These are phyloP conservation scores for Tetanocera ferruginea DNA, from an alignment of 2,888 invertebrate genomes.

Conservation along the genomic window DNA sequence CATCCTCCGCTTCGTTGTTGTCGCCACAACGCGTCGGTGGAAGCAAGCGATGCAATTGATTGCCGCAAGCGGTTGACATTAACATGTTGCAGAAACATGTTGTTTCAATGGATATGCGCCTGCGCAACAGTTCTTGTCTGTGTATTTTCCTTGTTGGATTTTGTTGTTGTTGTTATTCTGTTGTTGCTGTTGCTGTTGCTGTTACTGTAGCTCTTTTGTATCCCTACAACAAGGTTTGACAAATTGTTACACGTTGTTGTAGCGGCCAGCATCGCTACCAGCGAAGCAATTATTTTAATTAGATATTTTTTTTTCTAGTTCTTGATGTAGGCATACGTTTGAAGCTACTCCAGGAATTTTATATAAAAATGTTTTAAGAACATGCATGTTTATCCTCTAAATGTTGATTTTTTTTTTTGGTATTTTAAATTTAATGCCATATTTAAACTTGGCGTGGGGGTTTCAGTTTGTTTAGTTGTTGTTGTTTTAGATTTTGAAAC, in stretches of 20 bases:
- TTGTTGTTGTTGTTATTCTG: conserved; percentile 6
- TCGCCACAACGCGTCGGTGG: background rate
- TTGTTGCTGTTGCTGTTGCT: conserved; percentile 31
- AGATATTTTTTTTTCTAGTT: too few species aligned
- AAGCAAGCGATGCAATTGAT: conserved; percentile 57
- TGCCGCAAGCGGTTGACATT: conserved; percentile 61
- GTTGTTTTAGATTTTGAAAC: background rate
- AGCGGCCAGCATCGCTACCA: conserved; percentile 29
- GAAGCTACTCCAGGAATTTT: too few species aligned
- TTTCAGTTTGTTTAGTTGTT: background rate
- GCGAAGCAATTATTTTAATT: too few species aligned
- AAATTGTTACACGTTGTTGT: conserved; percentile 60
- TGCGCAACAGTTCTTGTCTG: conserved; percentile 31
- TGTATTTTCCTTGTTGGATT: background rate
- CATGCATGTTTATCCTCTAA: too few species aligned
- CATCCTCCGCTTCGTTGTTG: background rate
- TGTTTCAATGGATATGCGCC: conserved; percentile 35
- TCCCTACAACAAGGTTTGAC: conserved; percentile 49
- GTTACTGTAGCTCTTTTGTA: conserved; percentile 39
- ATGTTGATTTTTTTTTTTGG: background rate
- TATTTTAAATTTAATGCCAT: background rate
- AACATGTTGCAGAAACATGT: conserved; percentile 61
- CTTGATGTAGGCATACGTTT: background rate
- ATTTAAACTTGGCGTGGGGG: background rate
- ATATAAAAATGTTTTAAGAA: too few species aligned